phyloP scores from a whole-genome alignment of 2,797 vertebrate species.

The Sebastes itinus region DNA sequence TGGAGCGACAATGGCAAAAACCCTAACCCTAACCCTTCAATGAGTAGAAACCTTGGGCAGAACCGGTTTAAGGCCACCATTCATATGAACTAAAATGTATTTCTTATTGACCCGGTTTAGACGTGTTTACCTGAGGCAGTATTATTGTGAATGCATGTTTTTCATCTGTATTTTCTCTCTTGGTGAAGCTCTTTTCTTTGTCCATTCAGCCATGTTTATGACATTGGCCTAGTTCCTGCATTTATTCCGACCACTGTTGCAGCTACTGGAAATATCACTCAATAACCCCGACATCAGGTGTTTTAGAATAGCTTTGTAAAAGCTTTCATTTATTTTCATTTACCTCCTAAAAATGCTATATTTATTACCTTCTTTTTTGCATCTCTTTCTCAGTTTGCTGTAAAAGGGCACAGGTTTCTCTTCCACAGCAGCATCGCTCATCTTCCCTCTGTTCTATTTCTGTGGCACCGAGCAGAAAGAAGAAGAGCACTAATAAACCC shows the following conservation, averaged over 20 bases:
- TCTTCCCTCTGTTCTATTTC: conserved; percentile 35
- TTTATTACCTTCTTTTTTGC: neutral
- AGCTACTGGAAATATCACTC: neutral
- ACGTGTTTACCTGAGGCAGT: neutral
- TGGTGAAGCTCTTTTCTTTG: too few species aligned
- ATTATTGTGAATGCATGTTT: neutral
- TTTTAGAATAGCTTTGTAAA: neutral
- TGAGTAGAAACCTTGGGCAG: too few species aligned
- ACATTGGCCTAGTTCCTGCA: neutral
- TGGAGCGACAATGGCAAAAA: too few species aligned
- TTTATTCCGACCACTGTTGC: neutral
- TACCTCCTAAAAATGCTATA: neutral
- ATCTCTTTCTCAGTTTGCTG: neutral
- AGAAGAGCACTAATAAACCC: conserved; percentile 51
- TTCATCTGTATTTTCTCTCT: too few species aligned
- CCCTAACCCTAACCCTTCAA: too few species aligned
- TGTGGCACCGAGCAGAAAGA: conserved; percentile 29
- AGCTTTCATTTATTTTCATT: conserved; percentile 2
- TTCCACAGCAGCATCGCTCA: neutral
- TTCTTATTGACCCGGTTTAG: neutral
- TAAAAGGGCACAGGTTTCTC: neutral
- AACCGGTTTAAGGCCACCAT: neutral
- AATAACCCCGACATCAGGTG: neutral
- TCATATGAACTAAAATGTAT: neutral
- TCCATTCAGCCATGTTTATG: too few species aligned